Conservation (phyloP, 2,113 vertebrate species). For the Hippocampus abdominalis region DNA sequence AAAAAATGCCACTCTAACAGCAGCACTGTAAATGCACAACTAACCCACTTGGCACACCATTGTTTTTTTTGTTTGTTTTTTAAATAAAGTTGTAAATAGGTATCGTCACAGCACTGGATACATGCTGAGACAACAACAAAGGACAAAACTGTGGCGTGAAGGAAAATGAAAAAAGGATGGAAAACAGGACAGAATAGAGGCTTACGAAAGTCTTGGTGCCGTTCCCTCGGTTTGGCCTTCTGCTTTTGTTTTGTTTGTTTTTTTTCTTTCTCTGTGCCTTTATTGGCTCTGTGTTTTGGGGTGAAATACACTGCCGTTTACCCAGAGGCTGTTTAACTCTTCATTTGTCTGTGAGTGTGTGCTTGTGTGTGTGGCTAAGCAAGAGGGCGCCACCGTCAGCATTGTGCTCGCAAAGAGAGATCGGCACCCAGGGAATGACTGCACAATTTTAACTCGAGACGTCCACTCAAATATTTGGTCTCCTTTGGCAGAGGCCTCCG, state of each 20-base stretch:
- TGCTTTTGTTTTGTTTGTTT: slow-evolving; percentile 41
- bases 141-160: slow-evolving; percentile 22
- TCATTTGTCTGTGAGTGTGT: slow-evolving; percentile 38
- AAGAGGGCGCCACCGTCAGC: slow-evolving; percentile 26
- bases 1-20: slow-evolving; percentile 36
- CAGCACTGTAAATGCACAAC: slow-evolving; percentile 50
- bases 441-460: neutral
- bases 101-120: slow-evolving; percentile 60
- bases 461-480: neutral
- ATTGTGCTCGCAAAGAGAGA: slow-evolving; percentile 25
- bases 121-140: slow-evolving; percentile 30
- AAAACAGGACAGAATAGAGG: slow-evolving; percentile 22
- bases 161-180: neutral
- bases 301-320: slow-evolving; percentile 63
- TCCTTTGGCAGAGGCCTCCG: neutral
- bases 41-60: slow-evolving; percentile 26
- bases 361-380: slow-evolving; percentile 22
- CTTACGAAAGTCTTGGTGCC: slow-evolving; percentile 6
- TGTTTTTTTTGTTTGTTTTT: neutral
- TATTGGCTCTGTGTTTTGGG: slow-evolving; percentile 52
- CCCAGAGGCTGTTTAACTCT: slow-evolving; percentile 53
- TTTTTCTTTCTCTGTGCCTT: slow-evolving; percentile 43
- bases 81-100: neutral
- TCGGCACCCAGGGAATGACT: neutral
- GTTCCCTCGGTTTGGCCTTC: slow-evolving; percentile 17